phyloP scores from a whole-genome alignment of 2,113 vertebrate genomes.

The Engraulis encrasicolus region DNA sequence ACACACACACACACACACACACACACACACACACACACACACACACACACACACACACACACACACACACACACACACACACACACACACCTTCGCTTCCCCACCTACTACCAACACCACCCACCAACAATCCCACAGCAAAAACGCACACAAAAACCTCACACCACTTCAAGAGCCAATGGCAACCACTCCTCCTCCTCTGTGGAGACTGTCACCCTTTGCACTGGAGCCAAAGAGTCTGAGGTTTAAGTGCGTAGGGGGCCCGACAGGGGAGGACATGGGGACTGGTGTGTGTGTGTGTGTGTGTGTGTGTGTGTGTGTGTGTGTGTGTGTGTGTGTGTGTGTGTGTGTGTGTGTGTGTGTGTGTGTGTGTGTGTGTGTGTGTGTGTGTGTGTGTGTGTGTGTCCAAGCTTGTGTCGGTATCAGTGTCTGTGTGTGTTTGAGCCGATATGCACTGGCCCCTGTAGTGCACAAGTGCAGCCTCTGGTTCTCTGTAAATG shows the following conservation, averaged over 20 bases:
- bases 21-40: too few species aligned
- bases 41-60: too few species aligned
- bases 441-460: slow-evolving; percentile 45
- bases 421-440: neutral
- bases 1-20: too few species aligned
- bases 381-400: neutral
- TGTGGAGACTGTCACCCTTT: slow-evolving; percentile 54
- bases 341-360: neutral
- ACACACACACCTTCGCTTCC: too few species aligned
- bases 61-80: too few species aligned
- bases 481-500: neutral
- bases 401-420: neutral
- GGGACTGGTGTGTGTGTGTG: slow-evolving; percentile 27
- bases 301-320: neutral
- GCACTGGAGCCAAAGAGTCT: slow-evolving; percentile 74
- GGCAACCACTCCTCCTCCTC: too few species aligned
- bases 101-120: too few species aligned
- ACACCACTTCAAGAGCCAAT: too few species aligned
- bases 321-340: neutral
- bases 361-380: neutral
- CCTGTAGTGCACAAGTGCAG: slow-evolving; percentile 40
- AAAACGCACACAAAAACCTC: too few species aligned
- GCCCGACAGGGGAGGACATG: slow-evolving; percentile 18
- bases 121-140: neutral
- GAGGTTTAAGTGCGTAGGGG: slow-evolving; percentile 63